Base-by-base conservation (phyloP, 2,797 vertebrate species). In the Sciurus carolinensis region DNA sequence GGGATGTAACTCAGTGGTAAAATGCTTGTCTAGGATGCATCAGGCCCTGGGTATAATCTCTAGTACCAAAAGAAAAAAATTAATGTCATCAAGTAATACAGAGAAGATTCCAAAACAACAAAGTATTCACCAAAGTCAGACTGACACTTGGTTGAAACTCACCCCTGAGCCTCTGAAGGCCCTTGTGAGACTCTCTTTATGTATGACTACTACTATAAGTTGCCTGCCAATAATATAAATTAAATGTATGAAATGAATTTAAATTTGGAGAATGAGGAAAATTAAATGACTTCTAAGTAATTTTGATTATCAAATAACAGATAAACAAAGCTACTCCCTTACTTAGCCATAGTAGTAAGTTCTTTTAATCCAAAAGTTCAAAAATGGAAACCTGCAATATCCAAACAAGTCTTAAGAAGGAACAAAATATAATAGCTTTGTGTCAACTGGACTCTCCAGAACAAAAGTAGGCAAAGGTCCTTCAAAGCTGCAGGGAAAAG, bases 321-420 rank as follows among this genome's bases (percentile, higher is more conserved):
- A 39, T 52, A 22, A 73, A 96, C 47, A 75, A 15, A 84, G 24
- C 22, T 75, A 84, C 10, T 69, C n/a, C 57, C 79, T 39, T 72
- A 79, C 44, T 42, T 62, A 30, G 66, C 36, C 83, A 90, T 4
- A 84, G 18, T 22, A 91, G 47, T 94, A 52, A 54, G 57, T 30
- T 88, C 47, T 82, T 76, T 76, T 11, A 28, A 52, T 62, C 52
- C 26, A 71, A 18, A 75, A 81, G 30, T 86, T 86, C 18, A 62
- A 96, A 96, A 90, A 86, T 28, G 22, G 44, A 96, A 90, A 95
- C 33, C 12, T 90, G 24, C 44, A 76, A 86, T 54, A 76, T 54
- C 13, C n/a, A 90, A 86, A 81, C 8, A 75, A 86, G 39, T 86
- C 7, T 89, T 42, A 36, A 71, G 36, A 85, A 86, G 11, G 13